Conservation (phyloP, 2,888 invertebrate genomes). For the Sinohyriopsis cumingii region DNA sequence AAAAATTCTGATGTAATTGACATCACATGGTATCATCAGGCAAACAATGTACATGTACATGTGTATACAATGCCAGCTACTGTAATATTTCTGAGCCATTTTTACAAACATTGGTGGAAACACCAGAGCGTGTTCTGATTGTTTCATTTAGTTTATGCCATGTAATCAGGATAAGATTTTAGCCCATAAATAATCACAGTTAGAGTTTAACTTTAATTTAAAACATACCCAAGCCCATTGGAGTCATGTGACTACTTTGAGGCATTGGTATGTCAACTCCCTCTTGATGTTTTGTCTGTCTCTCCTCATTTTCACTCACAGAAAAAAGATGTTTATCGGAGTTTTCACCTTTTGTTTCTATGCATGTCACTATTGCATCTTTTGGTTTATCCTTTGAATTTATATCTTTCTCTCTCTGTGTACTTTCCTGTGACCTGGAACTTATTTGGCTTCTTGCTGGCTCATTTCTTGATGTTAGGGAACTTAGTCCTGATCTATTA, state of each 20-base stretch:
- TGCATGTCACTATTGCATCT: slow-evolving; percentile 8
- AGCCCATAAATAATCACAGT: too few relatives aligned
- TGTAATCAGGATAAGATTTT: too few relatives aligned
- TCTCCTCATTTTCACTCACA: slow-evolving; percentile 2
- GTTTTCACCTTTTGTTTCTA: slow-evolving; percentile 1
- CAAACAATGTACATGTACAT: too few relatives aligned
- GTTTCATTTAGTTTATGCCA: too few relatives aligned
- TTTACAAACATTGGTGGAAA: too few relatives aligned
- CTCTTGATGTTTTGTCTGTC: slow-evolving; percentile 25
- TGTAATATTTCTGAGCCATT: too few relatives aligned
- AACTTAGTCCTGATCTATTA: slow-evolving; percentile 8
- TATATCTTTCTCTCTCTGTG: slow-evolving; percentile 13
- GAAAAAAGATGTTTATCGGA: slow-evolving; percentile 4
- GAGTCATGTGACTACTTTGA: slow-evolving; percentile 35
- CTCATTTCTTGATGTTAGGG: slow-evolving; percentile 10
- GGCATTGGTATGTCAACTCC: slow-evolving; percentile 45
- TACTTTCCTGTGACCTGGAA: slow-evolving; percentile 16
- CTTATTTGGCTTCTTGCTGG: slow-evolving; percentile 18
- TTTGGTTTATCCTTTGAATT: slow-evolving; percentile 8
- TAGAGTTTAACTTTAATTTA: background rate
- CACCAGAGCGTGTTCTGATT: too few relatives aligned
- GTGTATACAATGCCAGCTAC: too few relatives aligned
- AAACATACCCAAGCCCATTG: slow-evolving; percentile 14
- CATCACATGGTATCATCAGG: too few relatives aligned
- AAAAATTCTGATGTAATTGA: too few relatives aligned